Percentiles rank a stretch among this genome's conserved stretches.
phyloP scores from a whole-genome alignment of 2,888 invertebrate genomes.

The Fissipunctia ypsillon region DNA sequence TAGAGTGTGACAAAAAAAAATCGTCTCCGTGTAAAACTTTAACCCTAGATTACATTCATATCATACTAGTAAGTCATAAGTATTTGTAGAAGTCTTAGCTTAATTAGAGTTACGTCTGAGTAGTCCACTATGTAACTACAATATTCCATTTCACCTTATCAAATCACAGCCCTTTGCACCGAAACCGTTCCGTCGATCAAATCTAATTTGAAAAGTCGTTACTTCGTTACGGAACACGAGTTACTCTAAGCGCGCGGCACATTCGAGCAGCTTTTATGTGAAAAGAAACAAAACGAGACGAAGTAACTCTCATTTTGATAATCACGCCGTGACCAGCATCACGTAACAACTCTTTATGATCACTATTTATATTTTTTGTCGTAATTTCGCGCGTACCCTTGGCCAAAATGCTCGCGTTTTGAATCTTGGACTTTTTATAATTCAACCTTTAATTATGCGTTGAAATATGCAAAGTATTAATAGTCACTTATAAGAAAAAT shows the following conservation, averaged over 20 bases:
- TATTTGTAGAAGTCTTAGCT: background rate
- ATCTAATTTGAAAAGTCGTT: conserved; percentile 45
- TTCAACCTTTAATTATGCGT: conserved; percentile 46
- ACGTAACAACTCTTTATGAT: conserved; percentile 44
- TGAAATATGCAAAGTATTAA: conserved; percentile 24
- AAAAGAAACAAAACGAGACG: conserved; percentile 48
- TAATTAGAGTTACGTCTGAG: background rate
- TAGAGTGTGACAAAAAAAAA: background rate
- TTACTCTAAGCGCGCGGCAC: conserved; percentile 14
- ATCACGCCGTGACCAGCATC: conserved; percentile 56
- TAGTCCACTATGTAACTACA: background rate
- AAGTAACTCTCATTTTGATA: conserved; percentile 48
- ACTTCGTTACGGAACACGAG: background rate
- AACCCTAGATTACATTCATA: background rate
- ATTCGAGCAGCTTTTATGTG: conserved; percentile 31
- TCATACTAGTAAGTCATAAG: background rate
- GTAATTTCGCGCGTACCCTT: conserved; percentile 52
- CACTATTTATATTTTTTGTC: conserved; percentile 52
- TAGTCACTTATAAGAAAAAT: background rate
- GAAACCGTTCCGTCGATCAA: background rate
- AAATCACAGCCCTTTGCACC: background rate
- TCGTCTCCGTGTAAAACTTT: background rate
- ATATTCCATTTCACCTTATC: background rate
- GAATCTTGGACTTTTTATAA: conserved; percentile 41
- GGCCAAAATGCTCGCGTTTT: conserved; percentile 53